Evolutionary conservation across 2,888 invertebrate species (phyloP), one percentile per base, ranked within the genome.

Genomic region (Crematogaster levior): DNA sequence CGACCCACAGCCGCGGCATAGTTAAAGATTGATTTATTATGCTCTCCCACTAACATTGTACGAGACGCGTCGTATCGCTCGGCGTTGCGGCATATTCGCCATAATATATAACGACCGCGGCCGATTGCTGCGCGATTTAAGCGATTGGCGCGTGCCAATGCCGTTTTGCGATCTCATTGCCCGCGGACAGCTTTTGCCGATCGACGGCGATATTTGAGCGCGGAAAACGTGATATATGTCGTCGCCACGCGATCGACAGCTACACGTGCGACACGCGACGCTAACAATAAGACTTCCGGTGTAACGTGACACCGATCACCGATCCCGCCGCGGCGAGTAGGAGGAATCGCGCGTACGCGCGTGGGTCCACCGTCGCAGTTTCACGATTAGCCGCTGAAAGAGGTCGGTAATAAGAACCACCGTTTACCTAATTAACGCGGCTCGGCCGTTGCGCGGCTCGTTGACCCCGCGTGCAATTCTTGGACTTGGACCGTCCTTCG

Each of bases 361-460:
- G 24, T 5, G 21, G n/a, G 12, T 1, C 5, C 48, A 65, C 61
- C 73, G 51, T 63, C 79, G 83, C 70, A 61, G 72, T 84, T 81
- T 63, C 46, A 68, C 82, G 83, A 86, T 89, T 86, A 86, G 58
- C 70, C 63, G 65, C 24, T 87, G 84, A 87, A 88, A 87, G 88
- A 90, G 89, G 88, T 86, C 90, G 89, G 84, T 84, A 90, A 89
- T 88, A 85, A 83, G 80, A 85, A 82, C 56, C 75, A 86, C 73
- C 90, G 89, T 90, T 89, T 89, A 89, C 87, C 82, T 87, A 90
- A 89, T 89, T 89, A 89, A 88, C 84, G 72, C 80, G 56, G 60
- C 60, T 58, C 60, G 61, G 74, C 24, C 61, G 83, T 46, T 53
- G 82, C 61, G 82, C 79, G 82, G 89, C 90, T 90, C 89, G 89